phyloP scores from a whole-genome alignment of 1,140 invertebrate genomes.

The Ctenoplectra terminalis region DNA sequence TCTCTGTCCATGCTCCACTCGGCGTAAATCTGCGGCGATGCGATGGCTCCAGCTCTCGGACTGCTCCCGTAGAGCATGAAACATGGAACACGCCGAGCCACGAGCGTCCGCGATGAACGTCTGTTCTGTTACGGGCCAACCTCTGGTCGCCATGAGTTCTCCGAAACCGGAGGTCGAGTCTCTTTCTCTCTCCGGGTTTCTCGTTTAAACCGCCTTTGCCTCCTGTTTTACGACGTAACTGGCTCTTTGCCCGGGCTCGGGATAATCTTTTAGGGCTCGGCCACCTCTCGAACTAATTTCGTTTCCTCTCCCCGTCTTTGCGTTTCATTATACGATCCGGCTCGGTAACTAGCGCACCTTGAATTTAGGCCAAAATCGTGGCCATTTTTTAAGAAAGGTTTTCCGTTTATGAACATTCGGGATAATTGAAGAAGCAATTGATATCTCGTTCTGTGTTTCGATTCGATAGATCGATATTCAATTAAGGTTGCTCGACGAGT shows the following conservation, averaged over 20 bases:
- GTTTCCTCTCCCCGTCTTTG: slow-evolving; percentile 5
- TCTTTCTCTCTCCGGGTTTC: not conserved
- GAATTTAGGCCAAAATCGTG: not conserved
- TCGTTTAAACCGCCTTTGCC: slow-evolving; percentile 35
- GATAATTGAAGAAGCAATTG: not conserved
- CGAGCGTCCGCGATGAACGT: slow-evolving; percentile 1
- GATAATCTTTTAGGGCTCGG: slow-evolving; percentile 35
- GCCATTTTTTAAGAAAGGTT: no score
- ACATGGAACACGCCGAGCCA: not conserved
- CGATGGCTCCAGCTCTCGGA: slow-evolving; percentile 18
- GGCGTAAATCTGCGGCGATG: slow-evolving; percentile 23
- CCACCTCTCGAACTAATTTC: slow-evolving; percentile 42
- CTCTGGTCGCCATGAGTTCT: not conserved
- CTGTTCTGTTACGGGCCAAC: not conserved
- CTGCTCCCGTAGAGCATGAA: slow-evolving; percentile 50
- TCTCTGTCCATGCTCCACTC: not conserved
- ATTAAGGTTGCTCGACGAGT: not conserved
- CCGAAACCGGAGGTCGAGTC: slow-evolving; percentile 7
- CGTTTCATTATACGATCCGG: slow-evolving; percentile 5
- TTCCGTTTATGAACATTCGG: not conserved
- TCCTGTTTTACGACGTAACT: slow-evolving; percentile 36
- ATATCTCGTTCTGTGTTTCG: no score
- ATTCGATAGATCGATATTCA: not conserved
- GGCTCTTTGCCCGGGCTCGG: slow-evolving; percentile 39
- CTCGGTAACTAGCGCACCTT: not conserved